A percentile compares a stretch with the other conserved stretches of the same genome.
Conservation (phyloP, 92 coral and sea anemone genomes). For the Zoanthus gigantus region DNA sequence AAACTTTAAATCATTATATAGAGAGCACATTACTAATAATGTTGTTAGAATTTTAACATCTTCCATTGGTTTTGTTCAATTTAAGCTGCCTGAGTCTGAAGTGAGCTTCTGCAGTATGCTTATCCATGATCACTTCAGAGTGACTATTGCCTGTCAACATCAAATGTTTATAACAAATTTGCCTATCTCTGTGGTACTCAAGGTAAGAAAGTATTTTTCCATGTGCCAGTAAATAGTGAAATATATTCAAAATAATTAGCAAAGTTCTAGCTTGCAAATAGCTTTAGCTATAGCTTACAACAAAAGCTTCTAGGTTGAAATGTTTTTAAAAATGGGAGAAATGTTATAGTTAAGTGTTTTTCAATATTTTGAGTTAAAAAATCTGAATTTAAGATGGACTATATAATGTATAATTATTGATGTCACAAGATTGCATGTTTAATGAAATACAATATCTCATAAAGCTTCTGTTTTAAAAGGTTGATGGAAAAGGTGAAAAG, state of each 20-base stretch:
- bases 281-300: neutral
- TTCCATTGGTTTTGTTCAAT: neutral
- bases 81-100: conserved; percentile 76
- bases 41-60: neutral
- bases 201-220: neutral
- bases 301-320: too few relatives aligned
- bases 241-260: neutral
- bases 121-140: conserved; percentile 56
- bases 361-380: too few relatives aligned
- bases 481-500: conserved; percentile 27
- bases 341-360: too few relatives aligned
- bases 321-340: too few relatives aligned
- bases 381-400: too few relatives aligned
- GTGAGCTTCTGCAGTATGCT: conserved; percentile 70
- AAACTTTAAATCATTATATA: neutral
- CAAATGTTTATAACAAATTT: conserved; percentile 28
- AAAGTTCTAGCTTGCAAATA: neutral
- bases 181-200: neutral
- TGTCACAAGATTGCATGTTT: neutral
- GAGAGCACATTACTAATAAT: neutral
- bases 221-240: neutral
- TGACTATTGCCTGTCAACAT: conserved; percentile 29
- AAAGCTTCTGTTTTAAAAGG: conserved; percentile 2
- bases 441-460: neutral
- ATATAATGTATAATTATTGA: neutral